Evolutionary conservation across 1,140 invertebrate genomes (phyloP), one percentile per base, ranked within the genome.

Genomic region (Sitophilus oryzae): DNA sequence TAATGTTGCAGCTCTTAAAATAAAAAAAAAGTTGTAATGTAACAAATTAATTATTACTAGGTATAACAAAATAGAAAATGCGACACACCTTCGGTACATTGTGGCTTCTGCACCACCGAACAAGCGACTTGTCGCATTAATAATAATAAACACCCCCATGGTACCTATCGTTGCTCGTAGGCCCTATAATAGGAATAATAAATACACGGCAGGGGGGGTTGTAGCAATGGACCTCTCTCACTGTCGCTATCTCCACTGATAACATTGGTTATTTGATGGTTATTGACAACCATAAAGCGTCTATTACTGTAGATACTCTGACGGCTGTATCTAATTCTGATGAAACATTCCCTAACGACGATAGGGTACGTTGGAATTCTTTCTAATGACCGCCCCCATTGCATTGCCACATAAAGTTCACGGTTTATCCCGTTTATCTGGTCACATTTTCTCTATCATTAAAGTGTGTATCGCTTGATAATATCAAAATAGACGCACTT

Each of bases 181-280:
- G 43, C 21, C 45, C 19, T 43, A 55, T 55, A 55, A 55, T 55
- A 49, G 46, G 53, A 55, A 48, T 55, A 49, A 55, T 55, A 55
- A 55, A 48, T 49, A 55, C 37, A 49, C 35, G 37, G 46, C 47
- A 50, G 41, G 52, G 42, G 53, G 19, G 38, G 19, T 34, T 19
- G 43, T 57, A 22, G 47, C 49, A 46, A 51, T 57, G 53, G n/a
- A 41, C 48, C 42, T 40, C 34, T 23, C 43, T 30, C 55, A 42
- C 45, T 48, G 37, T 47, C 35, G 48, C 55, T 57, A 57, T 57
- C 55, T 57, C 11, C 49, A 34, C 44, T 57, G 55, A 57, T 57
- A 57, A 52, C 48, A 57, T 57, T 51, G 55, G 55, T 51, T 57
- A 57, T 57, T 57, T 57, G 55, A 57, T 57, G 55, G 55, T 57